Evolutionary conservation across 2,888 invertebrate species (phyloP).

Genomic region (Apodemia zela): DNA sequence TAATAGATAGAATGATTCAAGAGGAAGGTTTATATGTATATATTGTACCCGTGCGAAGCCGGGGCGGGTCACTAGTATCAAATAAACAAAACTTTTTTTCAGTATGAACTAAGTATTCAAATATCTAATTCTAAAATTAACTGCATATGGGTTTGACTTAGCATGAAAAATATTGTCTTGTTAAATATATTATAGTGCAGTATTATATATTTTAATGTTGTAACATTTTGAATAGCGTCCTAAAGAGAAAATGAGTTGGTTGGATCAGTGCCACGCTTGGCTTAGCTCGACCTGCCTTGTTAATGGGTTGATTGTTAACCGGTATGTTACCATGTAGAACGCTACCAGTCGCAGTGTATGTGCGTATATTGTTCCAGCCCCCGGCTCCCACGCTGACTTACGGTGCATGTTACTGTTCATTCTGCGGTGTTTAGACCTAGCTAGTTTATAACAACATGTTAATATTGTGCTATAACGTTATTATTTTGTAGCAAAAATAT

Average conservation of each 20-base stretch:
- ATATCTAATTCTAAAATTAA: too few relatives aligned
- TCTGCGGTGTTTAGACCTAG: slow-evolving; percentile 2
- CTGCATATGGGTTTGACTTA: too few relatives aligned
- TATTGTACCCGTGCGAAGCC: too few relatives aligned
- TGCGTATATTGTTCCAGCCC: slow-evolving; percentile 3
- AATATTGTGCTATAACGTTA: background rate
- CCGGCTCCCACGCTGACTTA: slow-evolving; percentile 22
- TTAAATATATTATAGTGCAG: too few relatives aligned
- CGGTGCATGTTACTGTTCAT: slow-evolving; percentile 14
- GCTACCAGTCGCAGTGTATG: slow-evolving; percentile 28
- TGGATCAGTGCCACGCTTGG: slow-evolving; percentile 34
- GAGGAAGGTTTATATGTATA: too few relatives aligned
- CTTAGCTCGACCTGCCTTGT: slow-evolving; percentile 32
- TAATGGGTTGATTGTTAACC: slow-evolving; percentile 34
- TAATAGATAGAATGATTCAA: too few relatives aligned
- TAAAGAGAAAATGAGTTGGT: slow-evolving; percentile 30
- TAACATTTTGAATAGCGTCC: slow-evolving; percentile 9
- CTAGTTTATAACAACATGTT: slow-evolving; percentile 1
- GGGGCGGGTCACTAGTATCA: too few relatives aligned
- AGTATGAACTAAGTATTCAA: too few relatives aligned
- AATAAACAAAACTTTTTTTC: too few relatives aligned
- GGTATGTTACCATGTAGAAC: slow-evolving; percentile 33
- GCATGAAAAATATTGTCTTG: too few relatives aligned
- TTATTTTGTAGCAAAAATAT: background rate
- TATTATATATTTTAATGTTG: background rate